Conservation (phyloP, 2,888 invertebrate genomes). For the Cantharis rufa region DNA sequence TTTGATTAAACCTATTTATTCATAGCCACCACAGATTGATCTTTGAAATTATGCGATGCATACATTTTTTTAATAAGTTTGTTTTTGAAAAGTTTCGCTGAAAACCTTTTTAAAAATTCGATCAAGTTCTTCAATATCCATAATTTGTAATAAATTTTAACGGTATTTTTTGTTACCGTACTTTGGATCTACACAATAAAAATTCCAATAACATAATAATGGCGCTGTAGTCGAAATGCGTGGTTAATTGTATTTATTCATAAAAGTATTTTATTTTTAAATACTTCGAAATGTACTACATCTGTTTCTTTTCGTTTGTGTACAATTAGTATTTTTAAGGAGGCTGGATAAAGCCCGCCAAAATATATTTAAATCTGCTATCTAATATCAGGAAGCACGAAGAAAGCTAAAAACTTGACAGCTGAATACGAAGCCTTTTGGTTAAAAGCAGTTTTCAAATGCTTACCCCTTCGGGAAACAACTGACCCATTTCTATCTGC, state of each 20-base stretch:
- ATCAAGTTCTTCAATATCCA: not conserved
- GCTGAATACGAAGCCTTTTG: slow-evolving; percentile 10
- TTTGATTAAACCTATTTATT: not conserved
- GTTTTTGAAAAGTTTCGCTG: not conserved
- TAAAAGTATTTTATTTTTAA: not conserved
- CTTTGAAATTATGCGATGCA: not conserved
- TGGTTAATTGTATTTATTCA: not conserved
- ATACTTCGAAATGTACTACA: not conserved
- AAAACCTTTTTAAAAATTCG: not conserved
- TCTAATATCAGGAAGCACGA: not conserved
- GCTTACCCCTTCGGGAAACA: slow-evolving; percentile 12
- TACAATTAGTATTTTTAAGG: not conserved
- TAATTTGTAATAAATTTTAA: not conserved
- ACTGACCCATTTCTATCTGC: slow-evolving; percentile 24
- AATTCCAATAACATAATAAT: not conserved
- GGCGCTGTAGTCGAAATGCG: not conserved
- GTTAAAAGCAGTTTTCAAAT: slow-evolving; percentile 22
- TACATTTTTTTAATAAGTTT: not conserved
- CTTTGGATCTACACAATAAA: not conserved
- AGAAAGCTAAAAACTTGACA: slow-evolving; percentile 6
- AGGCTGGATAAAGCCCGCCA: not conserved
- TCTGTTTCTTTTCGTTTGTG: not conserved
- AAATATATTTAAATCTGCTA: not conserved
- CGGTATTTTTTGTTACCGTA: not conserved
- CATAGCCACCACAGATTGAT: not conserved